Percentiles rank a stretch among this genome's conserved stretches.
phyloP scores from a whole-genome alignment of 2,888 invertebrate species.

The Siphonodentalium dalli region DNA sequence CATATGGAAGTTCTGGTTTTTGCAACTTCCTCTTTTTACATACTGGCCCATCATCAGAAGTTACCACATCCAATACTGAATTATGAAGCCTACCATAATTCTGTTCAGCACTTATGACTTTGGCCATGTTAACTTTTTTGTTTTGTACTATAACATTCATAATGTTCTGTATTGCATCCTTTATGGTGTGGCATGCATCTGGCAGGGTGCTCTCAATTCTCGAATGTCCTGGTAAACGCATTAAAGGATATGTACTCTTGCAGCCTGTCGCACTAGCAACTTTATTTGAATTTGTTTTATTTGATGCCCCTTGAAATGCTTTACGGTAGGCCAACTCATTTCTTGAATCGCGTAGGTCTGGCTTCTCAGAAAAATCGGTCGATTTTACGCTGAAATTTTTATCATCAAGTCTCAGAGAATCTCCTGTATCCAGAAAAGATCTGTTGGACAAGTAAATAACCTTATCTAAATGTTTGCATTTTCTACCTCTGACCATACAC shows the following conservation, averaged over 20 bases:
- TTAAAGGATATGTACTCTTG: neutral
- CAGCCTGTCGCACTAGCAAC: conserved; percentile 8
- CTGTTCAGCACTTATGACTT: neutral
- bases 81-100: neutral
- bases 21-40: neutral
- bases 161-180: conserved; percentile 7
- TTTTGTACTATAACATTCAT: neutral
- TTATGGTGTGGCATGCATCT: conserved; percentile 7
- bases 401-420: neutral
- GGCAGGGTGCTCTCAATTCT: conserved; percentile 2
- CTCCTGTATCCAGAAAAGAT: neutral
- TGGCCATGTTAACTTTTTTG: neutral
- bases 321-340: neutral
- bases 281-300: neutral
- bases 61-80: neutral
- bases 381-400: neutral
- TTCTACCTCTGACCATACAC: neutral
- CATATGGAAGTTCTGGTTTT: neutral
- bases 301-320: conserved; percentile 1
- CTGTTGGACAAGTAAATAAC: neutral
- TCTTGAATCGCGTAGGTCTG: neutral
- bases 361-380: neutral
- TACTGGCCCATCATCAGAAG: neutral
- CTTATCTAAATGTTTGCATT: conserved; percentile 6
- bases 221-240: neutral